Base-by-base conservation (phyloP, 2,113 vertebrate species). In the Oxyruncus cristatus region DNA sequence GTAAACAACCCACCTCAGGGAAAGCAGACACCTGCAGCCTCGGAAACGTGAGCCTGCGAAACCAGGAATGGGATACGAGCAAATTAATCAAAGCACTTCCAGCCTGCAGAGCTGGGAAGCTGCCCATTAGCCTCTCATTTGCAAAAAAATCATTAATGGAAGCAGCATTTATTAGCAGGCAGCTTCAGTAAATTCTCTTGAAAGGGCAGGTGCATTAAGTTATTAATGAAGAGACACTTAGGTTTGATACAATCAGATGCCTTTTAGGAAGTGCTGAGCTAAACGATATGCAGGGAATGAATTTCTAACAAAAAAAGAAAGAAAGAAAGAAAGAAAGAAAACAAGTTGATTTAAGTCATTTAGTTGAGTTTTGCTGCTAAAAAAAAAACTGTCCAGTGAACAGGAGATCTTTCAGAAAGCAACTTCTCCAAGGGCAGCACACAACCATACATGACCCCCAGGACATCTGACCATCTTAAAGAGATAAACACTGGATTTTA, bases 171-270 rank as follows among this genome's bases (percentile, higher is more conserved):
- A 83, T 91, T 85, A 73, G 33, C 92, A 96, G 65, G 63, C 23
- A 96, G 46, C 50, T 62, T 50, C 76, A 72, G 53, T 58, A 49
- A 96, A 62, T 33, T 46, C 72, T 84, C 75, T 49, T 67, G 37
- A 94, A 94, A 97, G 78, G 68, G 67, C 75, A 96, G 62, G 56
- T 88, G 75, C 88, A 96, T 95, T 91, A 93, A 88, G 88, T 71
- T 77, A 71, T 50, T 95, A 96, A 91, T 28, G 73, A 95, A 93
- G 73, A 92, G 39, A 86, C 63, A 71, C 83, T 96, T 19, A 6
- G 59, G 18, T 42, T 74, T 81, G 68, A 71, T 58, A 88, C 37
- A 88, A 68, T 75, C 73, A 93, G 70, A 59, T 3, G 3, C 4
- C 41, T 92, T 88, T 76, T 19, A 70, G 58, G 56, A 92, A 93